These are phyloP conservation scores for Erpornis zantholeuca DNA, from an alignment of 2,113 vertebrate genomes.

Conservation along the genomic window DNA sequence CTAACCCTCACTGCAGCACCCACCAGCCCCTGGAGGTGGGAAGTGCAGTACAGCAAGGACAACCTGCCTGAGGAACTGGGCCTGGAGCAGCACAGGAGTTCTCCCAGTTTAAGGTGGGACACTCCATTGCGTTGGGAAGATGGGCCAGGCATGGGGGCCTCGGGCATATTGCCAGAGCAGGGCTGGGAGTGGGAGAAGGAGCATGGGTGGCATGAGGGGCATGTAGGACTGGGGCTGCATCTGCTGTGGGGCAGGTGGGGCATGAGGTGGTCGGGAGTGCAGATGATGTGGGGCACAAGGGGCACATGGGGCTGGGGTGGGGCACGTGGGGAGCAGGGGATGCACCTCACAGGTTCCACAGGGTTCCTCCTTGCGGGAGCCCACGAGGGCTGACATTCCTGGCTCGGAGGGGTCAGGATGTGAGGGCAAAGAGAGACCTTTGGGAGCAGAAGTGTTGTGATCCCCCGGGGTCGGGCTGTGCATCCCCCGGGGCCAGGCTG, in stretches of 20 bases:
- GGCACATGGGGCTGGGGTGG: background rate
- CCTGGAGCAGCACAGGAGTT: background rate
- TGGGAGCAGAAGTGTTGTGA: background rate
- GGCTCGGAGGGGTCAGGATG: rapidly evolving
- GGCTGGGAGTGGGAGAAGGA: background rate
- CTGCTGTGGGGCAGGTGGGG: background rate
- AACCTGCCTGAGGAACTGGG: rapidly evolving
- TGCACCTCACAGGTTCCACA: background rate
- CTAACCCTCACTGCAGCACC: background rate
- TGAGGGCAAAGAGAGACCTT: background rate
- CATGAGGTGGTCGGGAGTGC: background rate
- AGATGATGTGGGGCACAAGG: background rate
- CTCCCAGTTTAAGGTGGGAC: background rate
- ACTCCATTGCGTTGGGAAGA: background rate
- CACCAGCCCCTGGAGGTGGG: too few species aligned
- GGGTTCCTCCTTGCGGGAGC: background rate
- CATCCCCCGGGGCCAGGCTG: background rate
- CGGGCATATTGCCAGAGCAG: background rate
- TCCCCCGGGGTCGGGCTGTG: background rate
- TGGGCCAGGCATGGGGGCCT: background rate
- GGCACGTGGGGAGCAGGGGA: background rate
- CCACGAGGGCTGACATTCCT: background rate
- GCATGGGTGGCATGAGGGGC: rapidly evolving
- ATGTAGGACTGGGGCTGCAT: background rate
- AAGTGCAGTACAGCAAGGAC: rapidly evolving